These are phyloP conservation scores for Odontesthes bonariensis DNA, from an alignment of 2,113 vertebrate genomes.

Conservation along the genomic window DNA sequence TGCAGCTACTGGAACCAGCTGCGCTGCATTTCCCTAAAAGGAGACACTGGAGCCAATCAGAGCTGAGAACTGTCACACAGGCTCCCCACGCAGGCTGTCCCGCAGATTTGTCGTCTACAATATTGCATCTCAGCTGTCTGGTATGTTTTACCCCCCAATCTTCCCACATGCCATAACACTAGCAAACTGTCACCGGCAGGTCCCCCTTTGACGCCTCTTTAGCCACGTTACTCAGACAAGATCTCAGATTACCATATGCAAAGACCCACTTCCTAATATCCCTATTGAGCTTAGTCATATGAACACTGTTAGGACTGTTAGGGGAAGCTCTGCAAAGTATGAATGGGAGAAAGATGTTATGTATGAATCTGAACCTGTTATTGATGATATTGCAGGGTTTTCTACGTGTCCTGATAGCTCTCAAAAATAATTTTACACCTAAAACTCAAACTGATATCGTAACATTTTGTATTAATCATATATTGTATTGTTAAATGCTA, in stretches of 20 bases:
- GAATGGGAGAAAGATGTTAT: slow-evolving; percentile 23
- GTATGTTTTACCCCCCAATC: slow-evolving; percentile 49
- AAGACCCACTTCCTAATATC: slow-evolving; percentile 31
- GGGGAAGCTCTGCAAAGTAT: slow-evolving; percentile 12
- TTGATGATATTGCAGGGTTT: neutral
- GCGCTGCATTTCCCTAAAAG: slow-evolving; percentile 85
- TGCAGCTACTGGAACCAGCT: slow-evolving; percentile 75
- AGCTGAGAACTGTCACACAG: slow-evolving; percentile 42
- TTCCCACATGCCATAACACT: slow-evolving; percentile 52
- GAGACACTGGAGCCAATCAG: slow-evolving; percentile 84
- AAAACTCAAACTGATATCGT: neutral
- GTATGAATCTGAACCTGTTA: slow-evolving; percentile 8
- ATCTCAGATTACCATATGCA: slow-evolving; percentile 53
- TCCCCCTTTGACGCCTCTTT: slow-evolving; percentile 62
- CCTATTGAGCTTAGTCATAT: slow-evolving; percentile 61
- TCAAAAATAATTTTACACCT: slow-evolving; percentile 1
- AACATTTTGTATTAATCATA: too few species aligned
- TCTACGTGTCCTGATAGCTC: neutral
- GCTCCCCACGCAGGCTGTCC: slow-evolving; percentile 51
- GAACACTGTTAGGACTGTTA: slow-evolving; percentile 39
- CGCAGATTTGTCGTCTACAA: slow-evolving; percentile 62
- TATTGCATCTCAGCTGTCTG: slow-evolving; percentile 78
- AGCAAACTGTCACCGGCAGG: slow-evolving; percentile 61
- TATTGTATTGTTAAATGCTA: neutral
- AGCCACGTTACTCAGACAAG: slow-evolving; percentile 31